Evolutionary conservation across 1,140 invertebrate genomes (phyloP), one percentile per base, ranked within the genome.

Genomic region (Prorops nasuta): DNA sequence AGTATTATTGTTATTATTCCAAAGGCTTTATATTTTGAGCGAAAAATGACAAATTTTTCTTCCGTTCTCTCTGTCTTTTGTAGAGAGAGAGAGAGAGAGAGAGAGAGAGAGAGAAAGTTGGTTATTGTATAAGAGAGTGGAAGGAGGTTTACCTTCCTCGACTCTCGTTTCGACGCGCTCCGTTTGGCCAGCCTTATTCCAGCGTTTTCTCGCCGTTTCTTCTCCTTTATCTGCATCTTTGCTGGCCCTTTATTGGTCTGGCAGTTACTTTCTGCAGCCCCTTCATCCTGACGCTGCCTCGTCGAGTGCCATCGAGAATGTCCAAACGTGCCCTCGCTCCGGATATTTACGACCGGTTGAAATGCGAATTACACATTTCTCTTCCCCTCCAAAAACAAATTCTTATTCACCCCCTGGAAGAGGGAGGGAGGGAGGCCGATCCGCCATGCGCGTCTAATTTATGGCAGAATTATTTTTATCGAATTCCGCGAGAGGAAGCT

Each of bases 161-260:
- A 40, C 20, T 34, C 47, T 50, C 35, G 46, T 50, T 54, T 54
- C 51, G 47, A 49, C 38, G 47, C 24, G 47, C 51, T 54, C 37
- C 49, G 41, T 44, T 53, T 44, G 15, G 39, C 16, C 18, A 21
- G 22, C 42, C 22, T 38, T 38, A 21, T 36, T 42, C 40, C 24
- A 14, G 16, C 46, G 15, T 41, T 49, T 49, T 17, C 22, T 22
- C n/a, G 17, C 12, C 24, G 8, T 42, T 53, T 49, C 24, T 28
- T 37, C 17, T 14, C 16, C 36, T 38, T 20, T 37, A 28, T 39
- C 24, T 39, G 40, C 51, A 28, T 49, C 21, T 18, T 22, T 32
- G 41, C 18, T 44, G 40, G n/a, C 51, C 24, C 44, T 28, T 50
- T 54, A 54, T 54, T 50, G 51, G 32, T 47, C 51, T 42, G 49